phyloP scores from a whole-genome alignment of 2,113 vertebrate species.

The Ginglymostoma cirratum region DNA sequence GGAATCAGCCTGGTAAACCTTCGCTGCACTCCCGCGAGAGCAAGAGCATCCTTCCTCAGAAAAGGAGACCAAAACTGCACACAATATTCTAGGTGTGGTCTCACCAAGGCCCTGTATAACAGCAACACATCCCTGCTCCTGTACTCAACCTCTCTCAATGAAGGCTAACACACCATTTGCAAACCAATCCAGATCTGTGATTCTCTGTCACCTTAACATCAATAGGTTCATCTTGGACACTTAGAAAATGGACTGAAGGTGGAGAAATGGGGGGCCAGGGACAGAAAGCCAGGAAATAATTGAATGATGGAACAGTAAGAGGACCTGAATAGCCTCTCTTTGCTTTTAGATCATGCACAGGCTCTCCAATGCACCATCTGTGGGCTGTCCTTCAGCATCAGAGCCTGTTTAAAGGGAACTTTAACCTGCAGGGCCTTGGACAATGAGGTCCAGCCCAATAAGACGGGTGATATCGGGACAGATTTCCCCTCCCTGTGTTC shows the following conservation, averaged over 20 bases:
- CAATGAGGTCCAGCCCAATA: not conserved
- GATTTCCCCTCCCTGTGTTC: not conserved
- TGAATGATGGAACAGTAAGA: not conserved
- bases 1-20: too few relatives aligned
- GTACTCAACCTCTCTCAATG: too few relatives aligned
- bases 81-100: too few relatives aligned
- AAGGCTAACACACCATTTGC: too few relatives aligned
- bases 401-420: not conserved
- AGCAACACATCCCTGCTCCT: too few relatives aligned
- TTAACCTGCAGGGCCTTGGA: not conserved
- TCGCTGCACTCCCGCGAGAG: too few relatives aligned
- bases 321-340: not conserved
- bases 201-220: not conserved
- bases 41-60: too few relatives aligned
- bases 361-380: not conserved
- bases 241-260: too few relatives aligned
- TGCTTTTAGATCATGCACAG: not conserved
- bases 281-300: not conserved
- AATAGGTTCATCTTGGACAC: not conserved
- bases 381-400: not conserved
- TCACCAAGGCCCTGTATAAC: too few relatives aligned
- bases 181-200: not conserved
- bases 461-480: not conserved
- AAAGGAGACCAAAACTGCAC: too few relatives aligned
- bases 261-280: not conserved